Conservation (phyloP, 2,113 vertebrate genomes). For the Thalassoma bifasciatum region DNA sequence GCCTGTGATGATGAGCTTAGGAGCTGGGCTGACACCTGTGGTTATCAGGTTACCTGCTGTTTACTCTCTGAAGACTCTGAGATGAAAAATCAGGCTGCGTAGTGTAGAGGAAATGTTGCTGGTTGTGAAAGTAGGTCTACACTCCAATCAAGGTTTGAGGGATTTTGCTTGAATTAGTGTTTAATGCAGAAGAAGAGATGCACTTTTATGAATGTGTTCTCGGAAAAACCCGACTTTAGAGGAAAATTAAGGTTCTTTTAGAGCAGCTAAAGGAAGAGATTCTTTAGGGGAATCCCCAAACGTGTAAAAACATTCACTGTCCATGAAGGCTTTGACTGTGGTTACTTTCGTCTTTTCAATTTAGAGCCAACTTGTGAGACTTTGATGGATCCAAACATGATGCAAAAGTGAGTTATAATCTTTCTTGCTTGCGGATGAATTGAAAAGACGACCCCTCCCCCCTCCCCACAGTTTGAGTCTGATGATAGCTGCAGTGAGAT, state of each 20-base stretch:
- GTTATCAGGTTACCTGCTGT: slow-evolving; percentile 44
- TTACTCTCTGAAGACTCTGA: slow-evolving; percentile 47
- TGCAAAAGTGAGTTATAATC: background rate
- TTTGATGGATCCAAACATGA: background rate
- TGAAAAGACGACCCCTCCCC: too few species aligned
- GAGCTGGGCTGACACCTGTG: slow-evolving; percentile 36
- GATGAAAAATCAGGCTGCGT: slow-evolving; percentile 44
- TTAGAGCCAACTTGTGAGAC: background rate
- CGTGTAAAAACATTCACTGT: background rate
- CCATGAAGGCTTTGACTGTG: background rate
- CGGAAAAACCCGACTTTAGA: slow-evolving; percentile 4
- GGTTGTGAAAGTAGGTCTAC: slow-evolving; percentile 9
- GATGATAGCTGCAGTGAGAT: slow-evolving; percentile 14
- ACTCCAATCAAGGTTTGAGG: slow-evolving; percentile 15
- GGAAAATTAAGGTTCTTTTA: background rate
- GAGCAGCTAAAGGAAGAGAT: slow-evolving; percentile 11
- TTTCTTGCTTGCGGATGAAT: too few species aligned
- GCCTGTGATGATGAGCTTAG: slow-evolving; percentile 3
- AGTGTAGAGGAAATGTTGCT: background rate
- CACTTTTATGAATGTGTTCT: background rate
- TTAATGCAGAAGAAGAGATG: slow-evolving; percentile 9
- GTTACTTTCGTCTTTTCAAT: slow-evolving; percentile 17
- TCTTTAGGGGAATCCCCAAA: background rate
- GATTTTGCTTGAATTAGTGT: slow-evolving; percentile 22
- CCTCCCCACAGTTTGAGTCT: background rate